These are phyloP conservation scores for Poeciliopsis turneri DNA, from an alignment of 2,797 vertebrate genomes.

Conservation along the genomic window DNA sequence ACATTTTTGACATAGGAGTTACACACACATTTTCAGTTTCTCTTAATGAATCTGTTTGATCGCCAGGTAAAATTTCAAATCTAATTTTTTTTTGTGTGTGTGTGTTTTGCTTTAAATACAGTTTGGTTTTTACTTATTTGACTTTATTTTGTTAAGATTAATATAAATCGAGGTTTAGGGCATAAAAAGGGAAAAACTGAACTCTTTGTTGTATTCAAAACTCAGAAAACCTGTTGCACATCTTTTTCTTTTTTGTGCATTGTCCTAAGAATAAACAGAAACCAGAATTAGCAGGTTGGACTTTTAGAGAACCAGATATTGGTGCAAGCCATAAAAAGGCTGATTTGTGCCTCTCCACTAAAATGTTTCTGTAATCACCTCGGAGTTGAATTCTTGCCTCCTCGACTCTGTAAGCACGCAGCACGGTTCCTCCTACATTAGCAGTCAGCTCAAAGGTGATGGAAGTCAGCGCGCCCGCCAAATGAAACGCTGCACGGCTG, in stretches of 20 bases:
- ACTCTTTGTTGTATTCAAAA: neutral
- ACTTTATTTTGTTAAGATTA: neutral
- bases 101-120: neutral
- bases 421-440: slow-evolving; percentile 23
- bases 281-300: neutral
- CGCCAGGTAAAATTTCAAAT: neutral
- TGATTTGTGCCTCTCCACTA: neutral
- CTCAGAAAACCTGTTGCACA: neutral
- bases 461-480: slow-evolving; percentile 45
- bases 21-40: neutral
- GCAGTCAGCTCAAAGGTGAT: slow-evolving; percentile 23
- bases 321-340: neutral
- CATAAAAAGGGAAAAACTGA: neutral
- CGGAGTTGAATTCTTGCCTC: slow-evolving; percentile 7
- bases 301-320: neutral
- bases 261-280: neutral
- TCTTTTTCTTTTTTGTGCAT: neutral
- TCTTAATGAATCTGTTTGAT: neutral
- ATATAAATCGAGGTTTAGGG: neutral
- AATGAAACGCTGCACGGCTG: slow-evolving; percentile 31
- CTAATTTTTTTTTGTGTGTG: neutral
- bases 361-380: slow-evolving; percentile 13
- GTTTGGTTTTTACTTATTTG: too few relatives aligned
- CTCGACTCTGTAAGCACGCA: slow-evolving; percentile 15
- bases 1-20: too few relatives aligned